These are phyloP conservation scores for Thelohanellus kitauei DNA, from an alignment of 30 jellyfish, hydroid and myxozoan genomes.

Conservation along the genomic window DNA sequence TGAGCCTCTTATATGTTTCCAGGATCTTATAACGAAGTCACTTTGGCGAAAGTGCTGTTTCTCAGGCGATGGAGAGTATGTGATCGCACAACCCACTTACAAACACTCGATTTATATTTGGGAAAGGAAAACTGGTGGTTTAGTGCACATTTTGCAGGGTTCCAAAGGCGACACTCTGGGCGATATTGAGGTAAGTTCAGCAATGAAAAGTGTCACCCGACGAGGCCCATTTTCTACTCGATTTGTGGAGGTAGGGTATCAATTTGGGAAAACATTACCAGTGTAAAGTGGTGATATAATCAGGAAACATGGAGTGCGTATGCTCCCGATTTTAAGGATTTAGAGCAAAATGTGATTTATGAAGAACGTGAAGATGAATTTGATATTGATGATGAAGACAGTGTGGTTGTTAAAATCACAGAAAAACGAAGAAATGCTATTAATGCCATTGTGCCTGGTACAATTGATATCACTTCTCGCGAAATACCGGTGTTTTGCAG, in stretches of 20 bases:
- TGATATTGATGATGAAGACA: no score
- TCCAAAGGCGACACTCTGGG: constrained; percentile 52
- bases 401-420: no score
- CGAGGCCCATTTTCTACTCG: constrained; percentile 63
- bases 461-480: no score
- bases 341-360: constrained; percentile 58
- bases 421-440: no score
- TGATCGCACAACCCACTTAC: no score
- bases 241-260: constrained; percentile 73
- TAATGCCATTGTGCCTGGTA: no score
- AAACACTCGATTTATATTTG: constrained; percentile 59
- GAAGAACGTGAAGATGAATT: constrained; percentile 80
- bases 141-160: constrained; percentile 52
- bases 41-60: constrained; percentile 75
- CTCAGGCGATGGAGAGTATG: constrained; percentile 80
- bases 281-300: neutral
- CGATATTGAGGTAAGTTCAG: constrained; percentile 43
- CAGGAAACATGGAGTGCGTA: constrained; percentile 88
- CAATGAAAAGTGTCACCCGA: constrained; percentile 68
- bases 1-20: no score
- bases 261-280: constrained; percentile 16
- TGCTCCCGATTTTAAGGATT: constrained; percentile 86
- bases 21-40: no score
- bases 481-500: no score
- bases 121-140: constrained; percentile 71